A percentile compares a stretch with the other conserved stretches of the same genome.
Conservation (phyloP, 2,797 vertebrate species). For the Squalus acanthias region DNA sequence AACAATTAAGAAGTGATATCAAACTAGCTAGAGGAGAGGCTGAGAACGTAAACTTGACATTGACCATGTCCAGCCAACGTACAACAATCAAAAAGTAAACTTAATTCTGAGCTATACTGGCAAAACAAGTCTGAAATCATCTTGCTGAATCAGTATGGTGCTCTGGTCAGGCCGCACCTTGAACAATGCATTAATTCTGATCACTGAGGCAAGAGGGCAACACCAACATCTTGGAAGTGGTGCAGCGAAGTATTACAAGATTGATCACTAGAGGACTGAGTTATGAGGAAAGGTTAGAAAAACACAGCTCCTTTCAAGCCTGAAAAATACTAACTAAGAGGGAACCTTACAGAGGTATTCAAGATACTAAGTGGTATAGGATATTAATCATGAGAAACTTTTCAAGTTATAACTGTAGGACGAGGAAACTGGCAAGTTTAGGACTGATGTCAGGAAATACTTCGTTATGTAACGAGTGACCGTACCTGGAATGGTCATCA, state of each 20-base stretch:
- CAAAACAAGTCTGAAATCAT: neutral
- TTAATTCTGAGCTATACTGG: neutral
- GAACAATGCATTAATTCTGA: neutral
- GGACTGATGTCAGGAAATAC: too few species aligned
- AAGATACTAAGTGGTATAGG: too few species aligned
- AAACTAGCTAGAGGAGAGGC: neutral
- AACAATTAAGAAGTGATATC: neutral
- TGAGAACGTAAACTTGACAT: neutral
- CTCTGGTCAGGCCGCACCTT: neutral
- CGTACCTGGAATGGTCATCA: too few species aligned
- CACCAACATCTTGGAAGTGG: neutral
- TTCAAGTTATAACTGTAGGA: too few species aligned
- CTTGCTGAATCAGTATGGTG: neutral
- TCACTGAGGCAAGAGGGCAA: neutral
- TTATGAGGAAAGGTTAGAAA: neutral
- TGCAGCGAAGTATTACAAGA: neutral
- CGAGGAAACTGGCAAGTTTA: too few species aligned
- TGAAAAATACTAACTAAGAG: neutral
- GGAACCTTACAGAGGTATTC: too few species aligned
- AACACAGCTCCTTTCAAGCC: neutral
- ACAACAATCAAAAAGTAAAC: neutral
- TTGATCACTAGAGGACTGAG: neutral
- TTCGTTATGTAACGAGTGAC: too few species aligned
- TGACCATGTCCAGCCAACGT: neutral
- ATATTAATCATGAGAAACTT: too few species aligned